Evolutionary conservation across 2,888 invertebrate genomes (phyloP), one percentile per base, ranked within the genome.

Genomic region (Synanthedon vespiformis): DNA sequence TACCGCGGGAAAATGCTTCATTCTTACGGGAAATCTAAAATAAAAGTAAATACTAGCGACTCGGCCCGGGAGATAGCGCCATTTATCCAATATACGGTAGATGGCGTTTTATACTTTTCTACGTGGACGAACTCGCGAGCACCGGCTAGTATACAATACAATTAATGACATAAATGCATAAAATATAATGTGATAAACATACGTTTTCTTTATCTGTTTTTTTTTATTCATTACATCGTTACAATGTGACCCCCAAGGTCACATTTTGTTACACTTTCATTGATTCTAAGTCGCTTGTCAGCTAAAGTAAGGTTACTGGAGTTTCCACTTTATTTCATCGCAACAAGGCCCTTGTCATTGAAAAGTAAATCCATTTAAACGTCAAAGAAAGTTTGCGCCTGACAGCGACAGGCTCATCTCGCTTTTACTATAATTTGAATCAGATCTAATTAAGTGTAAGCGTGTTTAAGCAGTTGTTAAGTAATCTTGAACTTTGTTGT

Each of bases 191-290:
- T 22, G 4, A 22, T 22, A 22, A 22, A 22, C 22, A 1, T 18
- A 18, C 18, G 18, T 18, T 18, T 18, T 18, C 18, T 18, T 18
- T 18, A 3, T 3, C 3, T 18, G 18, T 18, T 18, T n/a, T 44
- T 44, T 6, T 44, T 44, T n/a, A 44, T 44, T 6, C 4, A 44
- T 44, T 44, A 44, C 44, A 14, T 44, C 14, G n/a, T 48, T 10
- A 48, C 48, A 48, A 48, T 16, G 13, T 48, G 16, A 48, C 16
- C 48, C 18, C 11, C 13, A 16, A 16, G 48, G 14, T 48, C 22
- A 16, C 22, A 22, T 47, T 55, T 50, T 52, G 53, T 53, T 22
- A 55, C 55, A 53, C 53, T 55, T 55, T 55, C 55, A 48, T 55
- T 18, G 18, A 49, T 49, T 53, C 50, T 14, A 47, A 18, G 34